phyloP scores from a whole-genome alignment of 2,113 vertebrate genomes.

The Parus major region DNA sequence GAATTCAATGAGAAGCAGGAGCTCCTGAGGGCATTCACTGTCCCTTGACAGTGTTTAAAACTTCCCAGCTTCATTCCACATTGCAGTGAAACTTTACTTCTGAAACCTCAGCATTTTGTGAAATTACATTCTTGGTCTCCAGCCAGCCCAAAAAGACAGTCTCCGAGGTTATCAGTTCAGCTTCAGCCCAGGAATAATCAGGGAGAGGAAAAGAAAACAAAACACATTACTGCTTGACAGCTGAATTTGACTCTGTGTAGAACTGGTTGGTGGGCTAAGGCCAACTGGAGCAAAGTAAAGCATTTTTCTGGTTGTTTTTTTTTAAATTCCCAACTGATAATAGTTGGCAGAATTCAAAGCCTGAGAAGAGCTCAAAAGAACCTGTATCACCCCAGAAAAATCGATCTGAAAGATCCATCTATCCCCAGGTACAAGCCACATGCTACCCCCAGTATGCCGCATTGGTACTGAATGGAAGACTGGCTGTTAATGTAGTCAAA shows the following conservation, averaged over 20 bases:
- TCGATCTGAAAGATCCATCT: background rate
- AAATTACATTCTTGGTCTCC: conserved; percentile 45
- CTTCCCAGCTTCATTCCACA: background rate
- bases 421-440: background rate
- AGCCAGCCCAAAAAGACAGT: conserved; percentile 15
- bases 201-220: background rate
- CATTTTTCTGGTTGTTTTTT: background rate
- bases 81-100: conserved; percentile 15
- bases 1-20: background rate
- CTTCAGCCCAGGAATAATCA: conserved; percentile 1
- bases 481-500: background rate
- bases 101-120: conserved; percentile 55
- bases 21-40: background rate
- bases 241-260: background rate
- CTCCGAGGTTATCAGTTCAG: conserved; percentile 50
- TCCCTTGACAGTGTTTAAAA: conserved; percentile 16
- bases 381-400: background rate
- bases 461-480: background rate
- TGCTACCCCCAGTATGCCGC: background rate
- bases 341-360: background rate
- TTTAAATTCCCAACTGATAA: background rate
- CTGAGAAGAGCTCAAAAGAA: background rate
- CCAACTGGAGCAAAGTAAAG: conserved; percentile 8
- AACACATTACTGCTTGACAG: background rate
- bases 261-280: background rate